These are phyloP conservation scores for Clepsis dumicolana DNA, from an alignment of 2,888 invertebrate genomes.

Conservation along the genomic window DNA sequence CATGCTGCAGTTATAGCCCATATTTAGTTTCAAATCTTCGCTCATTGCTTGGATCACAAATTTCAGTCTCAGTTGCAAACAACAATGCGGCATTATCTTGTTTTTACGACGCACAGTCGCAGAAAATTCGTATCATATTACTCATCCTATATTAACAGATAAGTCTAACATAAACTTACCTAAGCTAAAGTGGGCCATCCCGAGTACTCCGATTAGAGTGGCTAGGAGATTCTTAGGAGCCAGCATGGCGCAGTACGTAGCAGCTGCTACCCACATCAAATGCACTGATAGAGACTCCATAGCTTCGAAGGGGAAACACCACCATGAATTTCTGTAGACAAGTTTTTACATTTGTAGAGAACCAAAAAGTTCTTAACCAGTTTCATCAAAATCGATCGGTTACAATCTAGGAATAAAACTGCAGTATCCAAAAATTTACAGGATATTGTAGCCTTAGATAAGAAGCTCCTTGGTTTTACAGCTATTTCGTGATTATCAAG, in stretches of 20 bases:
- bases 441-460: not conserved
- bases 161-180: conserved; percentile 76
- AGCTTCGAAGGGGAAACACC: conserved; percentile 95
- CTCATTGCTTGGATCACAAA: too few species aligned
- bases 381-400: too few species aligned
- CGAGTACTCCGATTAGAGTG: conserved; percentile 94
- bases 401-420: too few species aligned
- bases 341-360: too few species aligned
- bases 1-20: too few species aligned
- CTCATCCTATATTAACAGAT: conserved; percentile 20
- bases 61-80: too few species aligned
- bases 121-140: conserved; percentile 14
- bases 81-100: too few species aligned
- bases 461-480: conserved; percentile 4
- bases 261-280: conserved; percentile 96
- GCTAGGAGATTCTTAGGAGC: conserved; percentile 94
- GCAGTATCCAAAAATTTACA: not conserved
- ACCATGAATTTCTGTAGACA: conserved; percentile 91
- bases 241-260: conserved; percentile 94
- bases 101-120: not conserved
- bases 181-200: conserved; percentile 96
- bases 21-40: too few species aligned
- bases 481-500: conserved; percentile 8
- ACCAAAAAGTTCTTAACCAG: too few species aligned
- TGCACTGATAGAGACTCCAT: conserved; percentile 95